Percentiles rank a stretch among this genome's conserved stretches.
Evolutionary conservation across 1,140 invertebrate species (phyloP).

Genomic region (Daktulosphaira vitifoliae): DNA sequence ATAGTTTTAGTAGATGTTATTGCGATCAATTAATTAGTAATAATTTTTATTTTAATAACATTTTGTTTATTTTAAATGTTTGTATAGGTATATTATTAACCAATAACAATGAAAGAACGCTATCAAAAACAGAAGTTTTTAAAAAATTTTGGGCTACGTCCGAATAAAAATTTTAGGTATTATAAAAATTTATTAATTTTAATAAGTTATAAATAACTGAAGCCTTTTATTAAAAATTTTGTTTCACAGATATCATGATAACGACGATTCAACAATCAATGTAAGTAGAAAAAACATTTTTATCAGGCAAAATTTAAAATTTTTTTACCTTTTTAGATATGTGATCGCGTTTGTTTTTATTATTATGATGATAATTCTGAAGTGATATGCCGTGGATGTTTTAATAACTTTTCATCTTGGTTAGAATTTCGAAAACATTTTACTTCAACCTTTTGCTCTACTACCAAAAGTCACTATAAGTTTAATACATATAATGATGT

Average conservation of each 20-base stretch:
- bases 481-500: slow-evolving; percentile 12
- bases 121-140: slow-evolving; percentile 16
- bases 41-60: too few relatives aligned
- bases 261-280: neutral
- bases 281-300: too few relatives aligned
- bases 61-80: too few relatives aligned
- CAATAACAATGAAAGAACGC: slow-evolving; percentile 9
- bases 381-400: slow-evolving; percentile 25
- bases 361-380: slow-evolving; percentile 12
- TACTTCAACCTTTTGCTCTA: neutral
- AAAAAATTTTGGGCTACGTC: neutral
- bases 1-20: too few relatives aligned
- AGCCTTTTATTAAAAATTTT: neutral
- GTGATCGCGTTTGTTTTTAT: slow-evolving; percentile 16
- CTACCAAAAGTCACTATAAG: slow-evolving; percentile 1
- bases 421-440: slow-evolving; percentile 13
- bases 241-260: neutral
- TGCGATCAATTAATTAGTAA: too few relatives aligned
- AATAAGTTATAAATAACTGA: neutral
- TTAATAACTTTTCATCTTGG: slow-evolving; percentile 10
- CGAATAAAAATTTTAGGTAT: slow-evolving; percentile 2
- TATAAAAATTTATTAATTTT: neutral
- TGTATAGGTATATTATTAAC: too few relatives aligned
- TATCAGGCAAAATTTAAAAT: too few relatives aligned
- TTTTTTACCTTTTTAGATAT: neutral